Base-by-base conservation (phyloP, 2,888 invertebrate genomes). In the Dendrolimus houi region DNA sequence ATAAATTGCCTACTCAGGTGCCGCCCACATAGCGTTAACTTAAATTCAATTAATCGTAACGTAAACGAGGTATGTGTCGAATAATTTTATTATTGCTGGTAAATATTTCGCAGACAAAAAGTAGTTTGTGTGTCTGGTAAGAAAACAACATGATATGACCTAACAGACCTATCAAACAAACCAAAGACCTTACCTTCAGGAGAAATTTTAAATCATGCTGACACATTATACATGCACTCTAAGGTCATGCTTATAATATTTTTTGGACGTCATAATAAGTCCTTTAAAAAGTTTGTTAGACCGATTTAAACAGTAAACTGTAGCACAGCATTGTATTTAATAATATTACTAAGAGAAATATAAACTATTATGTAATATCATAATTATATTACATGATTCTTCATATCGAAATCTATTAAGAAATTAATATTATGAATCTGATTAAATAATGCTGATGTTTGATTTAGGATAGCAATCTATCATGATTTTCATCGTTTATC, bases 281-380 rank as follows among this genome's bases (percentile, higher is more conserved):
- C 65, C 62, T 66, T 29, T 6, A 57, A 57, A 59, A 63, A 69
- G 63, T 62, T 61, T 61, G 62, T 65, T 66, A 64, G 60, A 65
- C 66, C 60, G 62, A 66, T 59, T 70, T 65, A 64, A 71, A 29
- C 29, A 29, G 29, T 29, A 29, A 68, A 67, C 68, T 73, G 85
- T 85, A 86, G 87, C 86, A 86, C 87, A 86, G 85, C 87, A 87
- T 86, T 85, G 83, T 71, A 68, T 67, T 61, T 68, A 62, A 47
- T 10, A 47, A 47, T 66, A 68, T 67, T 61, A 62, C 64, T 59
- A 63, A 60, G 59, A 61, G 64, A 68, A 62, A 59, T 60, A 58
- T 57, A 59, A 55, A 58, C 60, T 57, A 59, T 64, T 62, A 29
- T 56, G 62, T 52, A 47, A 14, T 52, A 52, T 56, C 14, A 54